Percentiles rank a stretch among this genome's conserved stretches.
Conservation (phyloP, 2,888 invertebrate species). For the Parasteatoda lunata region DNA sequence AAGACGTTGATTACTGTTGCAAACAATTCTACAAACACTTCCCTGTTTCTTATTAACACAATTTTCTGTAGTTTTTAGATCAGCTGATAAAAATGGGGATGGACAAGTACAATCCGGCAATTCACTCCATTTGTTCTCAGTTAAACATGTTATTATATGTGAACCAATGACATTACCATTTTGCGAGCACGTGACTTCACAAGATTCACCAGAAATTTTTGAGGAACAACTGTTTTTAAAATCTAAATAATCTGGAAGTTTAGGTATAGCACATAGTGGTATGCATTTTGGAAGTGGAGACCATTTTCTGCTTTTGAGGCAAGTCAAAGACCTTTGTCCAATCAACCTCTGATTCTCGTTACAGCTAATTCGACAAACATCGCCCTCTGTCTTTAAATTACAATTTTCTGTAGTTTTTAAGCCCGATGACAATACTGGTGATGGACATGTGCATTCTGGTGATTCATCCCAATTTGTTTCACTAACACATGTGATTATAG, state of each 20-base stretch:
- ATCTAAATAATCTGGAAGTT: neutral
- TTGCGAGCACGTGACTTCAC: neutral
- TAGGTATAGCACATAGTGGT: neutral
- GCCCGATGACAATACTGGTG: neutral
- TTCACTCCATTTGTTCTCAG: neutral
- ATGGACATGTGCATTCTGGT: neutral
- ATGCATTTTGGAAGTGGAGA: neutral
- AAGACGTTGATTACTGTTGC: neutral
- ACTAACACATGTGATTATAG: neutral
- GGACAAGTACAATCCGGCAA: conserved; percentile 3
- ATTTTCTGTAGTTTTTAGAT: conserved; percentile 9
- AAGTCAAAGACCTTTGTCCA: neutral
- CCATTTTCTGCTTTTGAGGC: neutral
- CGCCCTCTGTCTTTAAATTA: neutral
- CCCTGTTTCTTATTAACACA: conserved; percentile 9
- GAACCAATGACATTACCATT: neutral
- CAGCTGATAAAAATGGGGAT: neutral
- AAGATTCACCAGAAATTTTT: neutral
- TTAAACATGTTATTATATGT: neutral
- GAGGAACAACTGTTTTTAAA: neutral
- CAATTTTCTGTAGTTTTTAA: neutral
- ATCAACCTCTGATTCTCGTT: neutral
- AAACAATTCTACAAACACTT: conserved; percentile 3
- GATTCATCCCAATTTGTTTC: neutral
- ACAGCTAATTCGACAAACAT: neutral